Base-by-base conservation (phyloP, 2,113 vertebrate genomes). In the Dryoscopus gambensis region DNA sequence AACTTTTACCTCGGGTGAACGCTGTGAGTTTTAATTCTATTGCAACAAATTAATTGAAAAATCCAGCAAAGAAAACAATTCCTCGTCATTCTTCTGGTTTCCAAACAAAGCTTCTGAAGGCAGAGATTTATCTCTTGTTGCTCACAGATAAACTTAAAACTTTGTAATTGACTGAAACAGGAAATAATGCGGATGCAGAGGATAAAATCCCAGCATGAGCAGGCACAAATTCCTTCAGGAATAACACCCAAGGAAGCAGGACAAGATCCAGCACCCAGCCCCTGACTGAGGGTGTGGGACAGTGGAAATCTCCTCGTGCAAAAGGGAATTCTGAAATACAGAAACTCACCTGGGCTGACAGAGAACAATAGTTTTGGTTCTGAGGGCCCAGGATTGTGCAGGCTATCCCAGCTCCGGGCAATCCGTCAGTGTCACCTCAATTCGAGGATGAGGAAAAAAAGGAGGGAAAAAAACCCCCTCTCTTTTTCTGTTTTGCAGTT, bases 241-340 rank as follows among this genome's bases (percentile, higher is more conserved):
- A 5, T 4, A 39, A 39, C 33, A 24, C 7, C n/a, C 10, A 13
- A 49, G 42, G 46, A 13, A 46, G 77, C 31, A 80, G 52, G 10
- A 7, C 5, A 15, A 56, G n/a, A 49, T 49, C 52, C 60, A 59
- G 70, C 13, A 44, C 50, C 17, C 42, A 25, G 0, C 3, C 12
- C n/a, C 11, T n/a, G 57, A 11, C 9, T 0, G 1, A 37, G 18
- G 31, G 9, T 40, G 31, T 0, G 5, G 49, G 55, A 49, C n/a
- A 37, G 0, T 9, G 31, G 74, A 31, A 50, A 71, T 22, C 52
- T 30, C 27, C 27, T 53, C 13, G 24, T 25, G 31, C 22, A 42
- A 62, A 37, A 75, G n/a, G 28, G 33, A 40, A 9, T 24, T 57
- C 47, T 57, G 57, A 42, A 57, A 56, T 6, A 25, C 25, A 80